Base-by-base conservation (phyloP, 1,140 invertebrate species). In the Hypsibius dujardini region DNA sequence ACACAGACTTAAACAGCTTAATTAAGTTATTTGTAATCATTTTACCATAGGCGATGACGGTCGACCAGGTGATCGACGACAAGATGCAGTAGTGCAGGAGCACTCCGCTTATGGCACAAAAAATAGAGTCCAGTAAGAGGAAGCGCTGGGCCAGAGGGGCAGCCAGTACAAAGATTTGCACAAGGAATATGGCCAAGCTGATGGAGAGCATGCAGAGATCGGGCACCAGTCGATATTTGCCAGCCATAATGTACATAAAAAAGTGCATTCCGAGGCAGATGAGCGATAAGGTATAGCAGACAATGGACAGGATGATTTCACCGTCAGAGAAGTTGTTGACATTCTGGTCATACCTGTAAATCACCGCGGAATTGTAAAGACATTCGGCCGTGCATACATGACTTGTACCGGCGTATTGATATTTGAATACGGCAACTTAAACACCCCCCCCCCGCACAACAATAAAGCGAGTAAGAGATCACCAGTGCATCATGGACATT, bases 251-350 rank as follows among this genome's bases (percentile, higher is more conserved):
- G 62, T 67, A 67, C 12, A 67, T 42, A 7, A 42, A 7, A 42
- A 67, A 67, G 45, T 67, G 62, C 12, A 67, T 12, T 7, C 12
- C 3, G 3, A 67, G 45, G 45, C 62, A 67, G 45, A 67, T 7
- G 12, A 67, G 7, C 12, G 62, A 67, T 45, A 67, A 42, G 12
- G 62, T 42, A 67, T 15, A 67, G 45, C 62, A 67, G 42, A 67
- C 62, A 67, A 67, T 42, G 42, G 62, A 67, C 12, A 67, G 62
- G 62, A 67, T 67, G 42, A 67, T 67, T 42, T 67, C 42, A 7
- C 12, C 12, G 45, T 67, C 42, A 15, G 62, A 67, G 62, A 15
- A 15, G 12, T 7, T 45, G 45, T 12, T 42, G 62, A 67, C 62
- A 45, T 67, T 15, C 42, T 12, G 12, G 62, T 42, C 62, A 67